Percentiles rank a stretch among this genome's conserved stretches.
Evolutionary conservation across 2,888 invertebrate species (phyloP).

Genomic region (Cephus pulcher): DNA sequence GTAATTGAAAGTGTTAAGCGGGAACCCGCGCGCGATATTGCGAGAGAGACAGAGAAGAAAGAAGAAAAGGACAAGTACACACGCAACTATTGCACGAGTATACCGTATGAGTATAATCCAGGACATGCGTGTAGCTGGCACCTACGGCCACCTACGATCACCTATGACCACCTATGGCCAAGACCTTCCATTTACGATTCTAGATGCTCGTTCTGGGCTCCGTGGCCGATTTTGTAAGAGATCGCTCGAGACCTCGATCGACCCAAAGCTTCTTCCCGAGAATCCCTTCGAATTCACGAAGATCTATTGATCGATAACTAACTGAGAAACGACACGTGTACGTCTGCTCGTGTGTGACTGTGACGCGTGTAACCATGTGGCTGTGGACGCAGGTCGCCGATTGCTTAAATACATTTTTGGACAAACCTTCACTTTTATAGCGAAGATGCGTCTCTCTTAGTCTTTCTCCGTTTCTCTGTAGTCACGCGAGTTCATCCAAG

Average conservation of each 20-base stretch:
- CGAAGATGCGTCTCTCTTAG: constrained; percentile 15
- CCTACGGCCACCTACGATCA: background rate
- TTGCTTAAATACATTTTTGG: constrained; percentile 36
- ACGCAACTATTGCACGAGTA: background rate
- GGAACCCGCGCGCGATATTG: background rate
- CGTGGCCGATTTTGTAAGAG: background rate
- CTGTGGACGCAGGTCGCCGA: constrained; percentile 13
- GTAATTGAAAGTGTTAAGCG: constrained; percentile 47
- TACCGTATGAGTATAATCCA: background rate
- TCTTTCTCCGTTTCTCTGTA: background rate
- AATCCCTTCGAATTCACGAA: background rate
- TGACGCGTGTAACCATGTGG: background rate
- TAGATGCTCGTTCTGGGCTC: background rate
- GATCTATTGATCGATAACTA: background rate
- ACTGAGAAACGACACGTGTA: background rate
- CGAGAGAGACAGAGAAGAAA: background rate
- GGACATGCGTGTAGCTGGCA: background rate
- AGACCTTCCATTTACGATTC: background rate
- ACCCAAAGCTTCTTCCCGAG: background rate
- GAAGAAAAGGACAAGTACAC: background rate
- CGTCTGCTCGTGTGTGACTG: background rate
- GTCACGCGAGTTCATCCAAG: background rate
- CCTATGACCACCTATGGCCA: background rate
- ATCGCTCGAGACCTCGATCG: background rate
- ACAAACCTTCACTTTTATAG: constrained; percentile 47